Evolutionary conservation across 2,113 vertebrate genomes (phyloP).

Genomic region (Colossoma macropomum): DNA sequence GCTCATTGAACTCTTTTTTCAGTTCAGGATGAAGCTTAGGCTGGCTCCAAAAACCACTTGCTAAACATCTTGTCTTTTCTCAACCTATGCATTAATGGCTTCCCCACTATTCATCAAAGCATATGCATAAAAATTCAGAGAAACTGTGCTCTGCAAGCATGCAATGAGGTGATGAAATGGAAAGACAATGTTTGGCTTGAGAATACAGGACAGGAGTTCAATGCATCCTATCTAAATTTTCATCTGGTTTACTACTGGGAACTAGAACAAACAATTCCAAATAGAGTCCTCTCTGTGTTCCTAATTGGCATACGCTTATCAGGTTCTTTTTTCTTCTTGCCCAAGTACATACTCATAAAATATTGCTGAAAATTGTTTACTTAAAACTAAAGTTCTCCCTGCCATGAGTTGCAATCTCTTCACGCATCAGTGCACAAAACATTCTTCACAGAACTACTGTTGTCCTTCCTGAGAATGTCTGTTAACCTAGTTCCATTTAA

Average conservation of each 20-base stretch:
- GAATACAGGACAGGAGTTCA: not conserved
- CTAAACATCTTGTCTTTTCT: not conserved
- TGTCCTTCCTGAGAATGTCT: not conserved
- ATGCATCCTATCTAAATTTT: not conserved
- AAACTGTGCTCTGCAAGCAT: too few relatives aligned
- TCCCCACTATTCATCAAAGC: not conserved
- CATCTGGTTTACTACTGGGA: not conserved
- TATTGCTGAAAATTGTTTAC: not conserved
- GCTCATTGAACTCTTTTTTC: not conserved
- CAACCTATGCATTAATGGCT: not conserved
- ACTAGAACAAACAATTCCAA: not conserved
- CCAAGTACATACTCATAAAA: slow-evolving; percentile 2
- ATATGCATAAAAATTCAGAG: not conserved
- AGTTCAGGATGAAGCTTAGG: not conserved
- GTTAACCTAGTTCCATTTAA: not conserved
- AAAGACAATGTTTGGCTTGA: not conserved
- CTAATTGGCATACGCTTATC: not conserved
- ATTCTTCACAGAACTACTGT: not conserved
- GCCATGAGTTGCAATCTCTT: not conserved
- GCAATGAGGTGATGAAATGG: not conserved
- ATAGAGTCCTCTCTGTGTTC: not conserved
- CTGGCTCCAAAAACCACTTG: not conserved
- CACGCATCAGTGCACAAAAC: not conserved
- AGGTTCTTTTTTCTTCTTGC: not conserved
- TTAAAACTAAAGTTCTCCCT: not conserved